Evolutionary conservation across 2,888 invertebrate species (phyloP).

Genomic region (Branchipolynoe longqiensis): DNA sequence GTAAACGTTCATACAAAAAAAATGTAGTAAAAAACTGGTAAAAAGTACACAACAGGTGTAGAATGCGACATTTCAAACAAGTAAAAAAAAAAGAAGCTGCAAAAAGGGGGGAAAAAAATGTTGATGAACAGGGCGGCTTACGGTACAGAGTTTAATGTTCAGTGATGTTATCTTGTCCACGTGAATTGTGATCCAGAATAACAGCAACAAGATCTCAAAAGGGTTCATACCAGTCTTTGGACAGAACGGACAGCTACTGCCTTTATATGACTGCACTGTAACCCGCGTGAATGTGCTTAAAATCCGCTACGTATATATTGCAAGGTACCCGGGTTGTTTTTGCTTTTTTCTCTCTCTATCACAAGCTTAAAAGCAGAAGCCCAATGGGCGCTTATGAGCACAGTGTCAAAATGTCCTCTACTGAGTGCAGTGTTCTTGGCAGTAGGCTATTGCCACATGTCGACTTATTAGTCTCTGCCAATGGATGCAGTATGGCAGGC

Average conservation of each 20-base stretch:
- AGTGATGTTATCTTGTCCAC: neutral
- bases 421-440: constrained; percentile 21
- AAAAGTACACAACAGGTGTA: neutral
- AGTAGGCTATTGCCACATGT: too few species aligned
- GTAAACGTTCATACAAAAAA: neutral
- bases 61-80: neutral
- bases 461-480: constrained; percentile 24
- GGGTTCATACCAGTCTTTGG: too few species aligned
- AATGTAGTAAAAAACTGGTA: neutral
- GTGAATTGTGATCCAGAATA: too few species aligned
- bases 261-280: constrained; percentile 42
- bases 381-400: neutral
- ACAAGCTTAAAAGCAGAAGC: too few species aligned
- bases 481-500: neutral
- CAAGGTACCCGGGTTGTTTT: neutral
- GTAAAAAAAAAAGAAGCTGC: neutral
- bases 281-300: neutral
- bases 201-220: too few species aligned
- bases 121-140: neutral
- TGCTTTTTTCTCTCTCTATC: neutral
- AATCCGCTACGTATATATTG: neutral
- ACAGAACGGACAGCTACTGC: too few species aligned
- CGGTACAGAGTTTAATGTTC: neutral
- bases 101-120: too few species aligned
- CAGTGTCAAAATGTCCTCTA: constrained; percentile 24